Base-by-base conservation (phyloP, 2,113 vertebrate genomes). In the Excalfactoria chinensis region DNA sequence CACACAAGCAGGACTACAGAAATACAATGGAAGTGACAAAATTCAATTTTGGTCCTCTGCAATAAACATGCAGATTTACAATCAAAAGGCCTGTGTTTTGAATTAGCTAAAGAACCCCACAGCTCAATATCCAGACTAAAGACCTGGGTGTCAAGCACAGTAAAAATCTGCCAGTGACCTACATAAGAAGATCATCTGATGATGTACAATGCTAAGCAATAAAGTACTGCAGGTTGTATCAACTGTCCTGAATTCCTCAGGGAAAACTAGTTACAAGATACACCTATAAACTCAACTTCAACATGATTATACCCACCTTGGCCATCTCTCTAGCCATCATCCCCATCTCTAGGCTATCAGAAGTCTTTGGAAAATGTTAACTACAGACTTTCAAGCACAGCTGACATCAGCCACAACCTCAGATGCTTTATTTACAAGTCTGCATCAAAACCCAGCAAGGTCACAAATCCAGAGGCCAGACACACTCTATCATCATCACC, bases 101-200 rank as follows among this genome's bases (percentile, higher is more conserved):
- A 86, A 80, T 40, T 11, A 66, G n/a, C 25, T 83, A 41, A 88
- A 90, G 40, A 75, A 75, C 30, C 6, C 22, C 10, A 9, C 0
- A 56, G 19, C 20, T 68, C 35, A 3, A 73, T 62, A 34, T n/a
- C 48, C 22, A 78, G 18, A 51, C 25, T 78, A 13, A 26, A 74
- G 26, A 77, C 35, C 10, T 28, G 35, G 11, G 13, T 25, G 22
- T 30, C 32, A 72, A 35, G 22, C n/a, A 30, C 1, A 63, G 51
- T 0, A 79, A 66, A 91, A 75, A 82, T 75, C 17, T 62, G 19
- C 18, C 0, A 0, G 15, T 13, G 49, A 83, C 59, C 30, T 37
- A 73, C 12, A 23, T 0, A 1, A 67, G 13, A 44, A 74, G 59
- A 88, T 87, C 32, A 60, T 70, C 60, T 88, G 64, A 80, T 0